A percentile compares a stretch with the other conserved stretches of the same genome.
Evolutionary conservation across 2,113 vertebrate genomes (phyloP).

Genomic region (Saguinus midas): DNA sequence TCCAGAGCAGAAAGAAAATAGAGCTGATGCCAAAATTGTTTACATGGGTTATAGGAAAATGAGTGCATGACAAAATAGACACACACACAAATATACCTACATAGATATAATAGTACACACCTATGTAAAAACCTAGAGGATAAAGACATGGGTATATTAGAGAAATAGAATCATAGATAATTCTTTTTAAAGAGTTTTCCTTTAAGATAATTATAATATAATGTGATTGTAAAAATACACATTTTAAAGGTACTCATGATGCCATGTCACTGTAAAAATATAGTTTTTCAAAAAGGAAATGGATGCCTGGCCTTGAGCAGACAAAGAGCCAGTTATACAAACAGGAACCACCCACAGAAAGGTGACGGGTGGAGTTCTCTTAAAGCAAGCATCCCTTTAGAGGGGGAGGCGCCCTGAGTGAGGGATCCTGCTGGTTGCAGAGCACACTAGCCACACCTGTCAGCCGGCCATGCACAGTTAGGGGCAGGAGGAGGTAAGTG

Average conservation of each 20-base stretch:
- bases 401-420: too few species aligned
- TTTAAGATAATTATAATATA: not conserved
- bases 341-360: not conserved
- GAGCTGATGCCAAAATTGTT: not conserved
- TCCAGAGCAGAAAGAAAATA: not conserved
- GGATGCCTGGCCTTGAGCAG: not conserved
- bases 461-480: fast-evolving
- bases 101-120: not conserved
- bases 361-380: not conserved
- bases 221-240: not conserved
- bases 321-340: not conserved
- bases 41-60: not conserved
- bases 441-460: not conserved
- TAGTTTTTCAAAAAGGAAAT: not conserved
- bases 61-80: not conserved
- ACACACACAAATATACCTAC: fast-evolving
- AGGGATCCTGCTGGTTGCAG: not conserved
- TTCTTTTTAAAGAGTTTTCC: not conserved
- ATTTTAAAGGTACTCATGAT: not conserved
- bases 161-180: not conserved
- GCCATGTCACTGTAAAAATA: not conserved
- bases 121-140: not conserved
- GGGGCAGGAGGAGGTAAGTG: not conserved
- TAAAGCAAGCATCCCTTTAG: not conserved
- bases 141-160: not conserved